Percentiles rank a stretch among this genome's conserved stretches.
Evolutionary conservation across 2,113 vertebrate species (phyloP).

Genomic region (Microtus montanus): DNA sequence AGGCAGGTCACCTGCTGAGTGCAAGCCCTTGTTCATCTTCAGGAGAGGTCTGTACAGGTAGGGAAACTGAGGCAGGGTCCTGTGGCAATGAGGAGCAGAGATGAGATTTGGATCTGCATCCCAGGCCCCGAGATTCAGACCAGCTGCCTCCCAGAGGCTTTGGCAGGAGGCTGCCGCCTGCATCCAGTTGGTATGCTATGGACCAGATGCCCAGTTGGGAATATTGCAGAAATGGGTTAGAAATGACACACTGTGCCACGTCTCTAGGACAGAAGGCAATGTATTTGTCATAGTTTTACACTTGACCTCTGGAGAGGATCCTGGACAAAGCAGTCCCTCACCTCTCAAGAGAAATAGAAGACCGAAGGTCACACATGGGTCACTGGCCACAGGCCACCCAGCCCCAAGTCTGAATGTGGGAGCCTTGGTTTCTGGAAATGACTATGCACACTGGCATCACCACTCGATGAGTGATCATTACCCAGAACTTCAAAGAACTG

Average conservation of each 20-base stretch:
- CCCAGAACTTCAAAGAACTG: not conserved
- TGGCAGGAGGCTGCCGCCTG: fast-evolving
- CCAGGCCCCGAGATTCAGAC: fast-evolving
- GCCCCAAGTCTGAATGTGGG: not conserved
- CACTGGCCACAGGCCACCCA: not conserved
- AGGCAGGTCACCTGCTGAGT: fast-evolving
- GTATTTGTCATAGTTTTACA: not conserved
- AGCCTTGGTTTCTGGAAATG: not conserved
- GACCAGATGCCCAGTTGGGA: fast-evolving
- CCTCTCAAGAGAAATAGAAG: not conserved
- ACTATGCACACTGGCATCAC: too few species aligned
- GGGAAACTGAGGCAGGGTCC: not conserved
- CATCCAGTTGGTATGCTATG: fast-evolving
- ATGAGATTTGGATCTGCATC: not conserved
- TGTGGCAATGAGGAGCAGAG: fast-evolving
- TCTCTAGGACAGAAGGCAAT: fast-evolving
- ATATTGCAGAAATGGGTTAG: not conserved
- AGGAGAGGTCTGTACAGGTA: not conserved
- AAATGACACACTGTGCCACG: fast-evolving
- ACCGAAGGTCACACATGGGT: too few species aligned
- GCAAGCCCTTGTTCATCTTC: not conserved
- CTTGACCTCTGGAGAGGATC: not conserved
- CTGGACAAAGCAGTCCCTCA: not conserved
- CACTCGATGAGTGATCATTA: not conserved
- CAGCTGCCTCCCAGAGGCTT: not conserved